Conservation (phyloP, 1,140 invertebrate genomes). For the Globodera rostochiensis region DNA sequence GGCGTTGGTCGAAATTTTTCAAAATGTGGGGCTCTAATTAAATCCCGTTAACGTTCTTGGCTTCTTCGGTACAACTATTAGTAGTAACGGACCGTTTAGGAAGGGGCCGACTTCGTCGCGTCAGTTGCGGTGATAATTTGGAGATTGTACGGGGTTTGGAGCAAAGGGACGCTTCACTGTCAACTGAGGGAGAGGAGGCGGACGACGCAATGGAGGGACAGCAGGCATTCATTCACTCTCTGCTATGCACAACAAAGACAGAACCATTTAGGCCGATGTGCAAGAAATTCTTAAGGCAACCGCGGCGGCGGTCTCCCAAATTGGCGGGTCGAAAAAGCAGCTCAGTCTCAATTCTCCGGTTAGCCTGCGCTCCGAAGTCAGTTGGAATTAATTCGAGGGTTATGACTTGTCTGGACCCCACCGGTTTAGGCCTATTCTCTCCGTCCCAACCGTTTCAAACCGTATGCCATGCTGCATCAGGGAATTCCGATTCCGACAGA, state of each 20-base stretch:
- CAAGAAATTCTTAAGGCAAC: conserved; percentile 22
- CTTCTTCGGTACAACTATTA: too few relatives aligned
- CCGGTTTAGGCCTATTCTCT: conserved; percentile 4
- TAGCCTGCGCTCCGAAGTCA: too few relatives aligned
- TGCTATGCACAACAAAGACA: not conserved
- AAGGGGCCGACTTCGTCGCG: not conserved
- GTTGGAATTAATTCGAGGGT: not conserved
- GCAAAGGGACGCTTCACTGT: not conserved
- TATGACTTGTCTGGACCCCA: too few relatives aligned
- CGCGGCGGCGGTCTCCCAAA: conserved; percentile 16
- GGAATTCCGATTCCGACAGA: not conserved
- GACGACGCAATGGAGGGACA: not conserved
- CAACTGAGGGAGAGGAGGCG: conserved; percentile 9
- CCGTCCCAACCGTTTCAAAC: conserved; percentile 15
- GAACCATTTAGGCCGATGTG: conserved; percentile 14
- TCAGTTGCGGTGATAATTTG: not conserved
- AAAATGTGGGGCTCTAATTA: too few relatives aligned
- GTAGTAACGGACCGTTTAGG: not conserved
- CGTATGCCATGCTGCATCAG: not conserved
- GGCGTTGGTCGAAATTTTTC: too few relatives aligned
- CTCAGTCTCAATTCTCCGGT: not conserved
- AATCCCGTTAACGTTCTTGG: too few relatives aligned
- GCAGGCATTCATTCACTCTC: not conserved
- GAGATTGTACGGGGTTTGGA: not conserved
- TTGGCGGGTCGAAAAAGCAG: not conserved